Conservation (phyloP, 2,797 vertebrate genomes). For the Malurus splendens region DNA sequence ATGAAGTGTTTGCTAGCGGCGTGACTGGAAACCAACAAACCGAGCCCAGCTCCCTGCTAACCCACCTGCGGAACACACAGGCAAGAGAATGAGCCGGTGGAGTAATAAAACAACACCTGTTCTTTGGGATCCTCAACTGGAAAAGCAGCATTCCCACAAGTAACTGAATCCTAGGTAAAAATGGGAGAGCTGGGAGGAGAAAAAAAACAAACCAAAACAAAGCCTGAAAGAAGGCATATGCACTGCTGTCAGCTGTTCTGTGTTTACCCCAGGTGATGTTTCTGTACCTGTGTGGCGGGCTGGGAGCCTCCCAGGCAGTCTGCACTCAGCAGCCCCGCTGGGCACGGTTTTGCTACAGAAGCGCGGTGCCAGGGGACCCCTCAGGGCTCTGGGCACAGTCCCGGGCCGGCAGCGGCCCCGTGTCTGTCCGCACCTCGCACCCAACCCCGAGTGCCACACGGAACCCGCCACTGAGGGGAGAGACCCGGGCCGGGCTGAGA, state of each 20-base stretch:
- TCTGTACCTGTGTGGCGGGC: fast-evolving
- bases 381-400: neutral
- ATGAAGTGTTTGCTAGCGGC: fast-evolving
- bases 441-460: neutral
- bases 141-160: fast-evolving
- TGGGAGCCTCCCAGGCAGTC: neutral
- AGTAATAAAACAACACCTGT: neutral
- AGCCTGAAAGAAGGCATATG: fast-evolving
- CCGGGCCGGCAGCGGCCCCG: too few species aligned
- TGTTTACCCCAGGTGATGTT: fast-evolving
- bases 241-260: neutral
- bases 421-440: neutral
- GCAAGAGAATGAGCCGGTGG: fast-evolving
- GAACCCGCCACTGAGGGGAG: too few species aligned
- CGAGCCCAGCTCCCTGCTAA: neutral
- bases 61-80: neutral
- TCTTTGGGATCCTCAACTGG: neutral
- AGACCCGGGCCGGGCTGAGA: too few species aligned
- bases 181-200: fast-evolving
- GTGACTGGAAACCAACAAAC: neutral
- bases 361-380: neutral
- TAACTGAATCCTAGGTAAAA: neutral
- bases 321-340: fast-evolving
- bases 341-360: neutral
- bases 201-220: too few species aligned